Evolutionary conservation across 1,140 invertebrate genomes (phyloP).

Genomic region (Drosophila suzukii): DNA sequence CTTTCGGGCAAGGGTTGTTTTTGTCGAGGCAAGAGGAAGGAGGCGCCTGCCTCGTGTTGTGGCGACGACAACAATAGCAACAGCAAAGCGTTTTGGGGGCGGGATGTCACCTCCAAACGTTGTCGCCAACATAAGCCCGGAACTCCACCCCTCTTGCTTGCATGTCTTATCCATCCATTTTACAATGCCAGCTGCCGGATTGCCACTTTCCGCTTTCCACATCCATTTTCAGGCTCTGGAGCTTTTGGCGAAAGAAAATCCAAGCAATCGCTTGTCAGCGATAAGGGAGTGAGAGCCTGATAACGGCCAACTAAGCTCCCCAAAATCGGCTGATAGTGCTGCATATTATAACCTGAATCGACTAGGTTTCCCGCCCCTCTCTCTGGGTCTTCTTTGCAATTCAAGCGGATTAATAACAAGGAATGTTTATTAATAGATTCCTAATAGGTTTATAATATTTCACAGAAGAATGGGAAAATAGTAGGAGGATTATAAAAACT

Average conservation of each 20-base stretch:
- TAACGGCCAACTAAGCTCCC: conserved; percentile 7
- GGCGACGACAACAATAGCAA: conserved; percentile 48
- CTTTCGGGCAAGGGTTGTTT: conserved; percentile 42
- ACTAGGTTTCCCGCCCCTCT: background rate
- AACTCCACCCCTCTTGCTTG: conserved; percentile 12
- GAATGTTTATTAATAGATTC: background rate
- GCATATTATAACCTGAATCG: conserved; percentile 6
- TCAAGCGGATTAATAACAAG: background rate
- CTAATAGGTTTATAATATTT: background rate
- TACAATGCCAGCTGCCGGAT: conserved; percentile 32
- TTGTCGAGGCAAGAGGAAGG: conserved; percentile 4
- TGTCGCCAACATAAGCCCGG: conserved; percentile 30
- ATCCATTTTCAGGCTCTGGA: conserved; percentile 32
- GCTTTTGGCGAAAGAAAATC: conserved; percentile 32
- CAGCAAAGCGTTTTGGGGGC: conserved; percentile 4
- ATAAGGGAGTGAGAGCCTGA: conserved; percentile 28
- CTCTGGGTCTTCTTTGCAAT: background rate
- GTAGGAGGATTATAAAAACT: background rate
- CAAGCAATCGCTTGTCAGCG: conserved; percentile 21
- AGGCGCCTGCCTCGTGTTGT: conserved; percentile 29
- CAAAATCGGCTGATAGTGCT: conserved; percentile 17
- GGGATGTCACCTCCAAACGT: conserved; percentile 17
- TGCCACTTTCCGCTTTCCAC: conserved; percentile 17
- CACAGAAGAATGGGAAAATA: background rate
- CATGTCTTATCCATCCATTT: conserved; percentile 9